These are phyloP conservation scores for Acropora yongei DNA, from an alignment of 64 coral and sea anemone genomes.

Conservation along the genomic window DNA sequence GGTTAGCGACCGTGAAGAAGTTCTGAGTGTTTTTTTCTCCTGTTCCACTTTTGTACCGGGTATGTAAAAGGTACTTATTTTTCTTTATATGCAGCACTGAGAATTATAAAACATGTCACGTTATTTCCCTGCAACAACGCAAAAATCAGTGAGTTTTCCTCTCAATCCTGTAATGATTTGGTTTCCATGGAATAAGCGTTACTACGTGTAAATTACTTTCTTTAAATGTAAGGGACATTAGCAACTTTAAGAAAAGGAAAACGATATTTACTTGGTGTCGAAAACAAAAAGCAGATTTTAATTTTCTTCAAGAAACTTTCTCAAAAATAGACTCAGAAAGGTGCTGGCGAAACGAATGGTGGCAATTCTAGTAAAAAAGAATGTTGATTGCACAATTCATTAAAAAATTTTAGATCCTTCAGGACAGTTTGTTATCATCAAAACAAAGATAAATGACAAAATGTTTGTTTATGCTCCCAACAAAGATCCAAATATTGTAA, in stretches of 20 bases:
- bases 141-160: not conserved
- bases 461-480: slow-evolving; percentile 42
- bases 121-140: not conserved
- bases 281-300: slow-evolving; percentile 32
- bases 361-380: slow-evolving; percentile 26
- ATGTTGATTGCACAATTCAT: slow-evolving; percentile 11
- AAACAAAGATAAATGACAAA: slow-evolving; percentile 24
- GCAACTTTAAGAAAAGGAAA: slow-evolving; percentile 37
- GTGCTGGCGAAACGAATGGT: slow-evolving; percentile 25
- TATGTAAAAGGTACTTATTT: too few relatives aligned
- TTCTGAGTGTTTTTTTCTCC: not conserved
- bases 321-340: too few relatives aligned
- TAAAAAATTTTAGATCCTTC: not conserved
- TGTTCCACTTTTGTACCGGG: too few relatives aligned
- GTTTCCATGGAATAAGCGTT: not conserved
- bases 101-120: not conserved
- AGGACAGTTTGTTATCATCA: slow-evolving; percentile 23
- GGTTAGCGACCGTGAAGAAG: not conserved
- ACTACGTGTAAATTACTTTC: slow-evolving; percentile 27
- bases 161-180: not conserved
- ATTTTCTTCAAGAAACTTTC: slow-evolving; percentile 35
- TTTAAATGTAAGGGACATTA: slow-evolving; percentile 12
- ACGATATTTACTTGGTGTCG: slow-evolving; percentile 31
- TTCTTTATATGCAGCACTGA: too few relatives aligned
- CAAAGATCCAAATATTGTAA: not conserved